Evolutionary conservation across 2,113 vertebrate genomes (phyloP).

Genomic region (Chrysemys picta): DNA sequence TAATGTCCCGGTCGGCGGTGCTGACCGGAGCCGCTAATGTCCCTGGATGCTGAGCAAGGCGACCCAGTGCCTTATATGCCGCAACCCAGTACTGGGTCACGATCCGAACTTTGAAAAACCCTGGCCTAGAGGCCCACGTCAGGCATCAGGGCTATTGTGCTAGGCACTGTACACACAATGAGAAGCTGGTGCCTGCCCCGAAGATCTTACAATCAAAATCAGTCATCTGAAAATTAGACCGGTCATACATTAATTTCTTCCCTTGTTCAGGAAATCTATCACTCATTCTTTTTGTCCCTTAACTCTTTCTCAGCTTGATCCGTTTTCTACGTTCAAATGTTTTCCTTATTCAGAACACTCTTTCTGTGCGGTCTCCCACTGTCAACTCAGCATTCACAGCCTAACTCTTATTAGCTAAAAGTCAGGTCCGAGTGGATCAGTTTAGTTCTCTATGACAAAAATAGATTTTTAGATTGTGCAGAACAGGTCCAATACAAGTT

Average conservation of each 20-base stretch:
- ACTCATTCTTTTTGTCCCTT: not conserved
- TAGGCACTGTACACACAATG: not conserved
- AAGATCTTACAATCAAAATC: not conserved
- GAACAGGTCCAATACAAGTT: not conserved
- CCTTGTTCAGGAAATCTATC: not conserved
- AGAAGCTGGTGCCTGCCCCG: not conserved
- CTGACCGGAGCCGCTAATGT: too few species aligned
- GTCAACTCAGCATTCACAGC: not conserved
- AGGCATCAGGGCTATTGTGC: not conserved
- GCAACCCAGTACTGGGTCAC: too few species aligned
- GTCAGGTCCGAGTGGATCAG: not conserved
- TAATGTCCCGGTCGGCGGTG: too few species aligned
- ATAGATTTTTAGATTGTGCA: not conserved
- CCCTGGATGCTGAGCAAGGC: too few species aligned
- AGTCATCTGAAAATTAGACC: not conserved
- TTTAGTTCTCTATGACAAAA: not conserved
- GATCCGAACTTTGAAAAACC: too few species aligned
- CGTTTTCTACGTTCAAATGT: not conserved
- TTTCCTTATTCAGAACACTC: not conserved
- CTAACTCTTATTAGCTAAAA: not conserved
- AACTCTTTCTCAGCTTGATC: not conserved
- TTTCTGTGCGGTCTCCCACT: not conserved
- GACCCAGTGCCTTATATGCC: too few species aligned
- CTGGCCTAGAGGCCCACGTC: not conserved
- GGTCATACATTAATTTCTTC: not conserved